Evolutionary conservation across 2,797 vertebrate genomes (phyloP).

Genomic region (Rhabdomys pumilio): DNA sequence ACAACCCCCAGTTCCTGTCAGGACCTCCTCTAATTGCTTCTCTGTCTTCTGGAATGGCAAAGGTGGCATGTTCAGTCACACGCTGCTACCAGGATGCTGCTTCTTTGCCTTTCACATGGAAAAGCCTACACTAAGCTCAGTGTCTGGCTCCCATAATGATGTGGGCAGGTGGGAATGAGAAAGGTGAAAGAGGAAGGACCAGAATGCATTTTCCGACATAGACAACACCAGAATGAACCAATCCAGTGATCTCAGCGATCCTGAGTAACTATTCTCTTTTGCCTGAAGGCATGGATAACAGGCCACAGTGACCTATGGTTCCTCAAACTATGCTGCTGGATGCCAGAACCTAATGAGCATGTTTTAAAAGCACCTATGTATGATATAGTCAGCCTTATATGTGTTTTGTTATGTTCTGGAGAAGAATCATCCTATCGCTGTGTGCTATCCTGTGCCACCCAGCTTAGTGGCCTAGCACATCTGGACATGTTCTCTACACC

Average conservation of each 20-base stretch:
- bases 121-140: fast-evolving
- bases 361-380: background rate
- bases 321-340: background rate
- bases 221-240: background rate
- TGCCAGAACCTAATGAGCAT: too few species aligned
- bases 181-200: background rate
- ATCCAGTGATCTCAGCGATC: background rate
- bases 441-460: background rate
- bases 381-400: background rate
- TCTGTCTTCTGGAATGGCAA: background rate
- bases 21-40: too few species aligned
- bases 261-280: background rate
- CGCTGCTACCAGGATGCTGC: fast-evolving
- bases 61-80: too few species aligned
- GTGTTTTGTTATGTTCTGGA: too few species aligned
- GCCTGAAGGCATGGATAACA: background rate
- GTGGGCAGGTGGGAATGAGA: background rate
- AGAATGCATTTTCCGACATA: background rate
- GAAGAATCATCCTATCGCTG: fast-evolving
- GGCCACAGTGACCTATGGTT: background rate
- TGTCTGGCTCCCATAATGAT: fast-evolving
- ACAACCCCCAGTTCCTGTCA: too few species aligned
- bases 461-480: background rate
- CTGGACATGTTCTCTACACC: background rate
- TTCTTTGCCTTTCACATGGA: fast-evolving